Evolutionary conservation across 2,113 vertebrate species (phyloP).

Genomic region (Sebastes fasciatus): DNA sequence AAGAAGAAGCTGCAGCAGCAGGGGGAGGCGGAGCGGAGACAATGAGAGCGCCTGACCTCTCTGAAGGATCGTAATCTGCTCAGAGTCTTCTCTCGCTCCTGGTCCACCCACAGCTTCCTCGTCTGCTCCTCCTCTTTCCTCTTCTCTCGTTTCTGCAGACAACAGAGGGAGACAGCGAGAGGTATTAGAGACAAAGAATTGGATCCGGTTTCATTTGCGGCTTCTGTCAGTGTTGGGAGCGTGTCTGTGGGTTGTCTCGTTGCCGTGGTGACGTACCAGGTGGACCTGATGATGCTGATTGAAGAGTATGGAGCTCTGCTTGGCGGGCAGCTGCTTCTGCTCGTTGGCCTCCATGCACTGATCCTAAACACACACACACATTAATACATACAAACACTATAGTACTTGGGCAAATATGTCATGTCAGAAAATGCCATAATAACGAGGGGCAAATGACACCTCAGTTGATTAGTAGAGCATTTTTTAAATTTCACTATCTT

Average conservation of each 20-base stretch:
- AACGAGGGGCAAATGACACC: background rate
- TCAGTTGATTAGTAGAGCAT: accelerated
- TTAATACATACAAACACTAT: background rate
- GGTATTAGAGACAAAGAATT: background rate
- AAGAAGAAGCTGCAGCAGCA: background rate
- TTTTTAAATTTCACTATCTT: background rate
- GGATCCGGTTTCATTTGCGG: background rate
- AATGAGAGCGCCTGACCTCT: conserved; percentile 84
- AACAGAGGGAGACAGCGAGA: conserved; percentile 67
- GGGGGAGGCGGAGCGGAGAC: background rate
- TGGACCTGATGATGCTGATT: conserved; percentile 91
- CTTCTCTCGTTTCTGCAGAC: conserved; percentile 91
- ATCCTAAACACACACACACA: conserved; percentile 84
- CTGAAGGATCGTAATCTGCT: conserved; percentile 91
- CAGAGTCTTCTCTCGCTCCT: conserved; percentile 93
- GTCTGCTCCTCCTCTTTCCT: conserved; percentile 90
- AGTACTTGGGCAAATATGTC: background rate
- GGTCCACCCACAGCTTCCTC: conserved; percentile 92
- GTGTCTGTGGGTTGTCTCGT: conserved; percentile 27
- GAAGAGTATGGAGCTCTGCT: conserved; percentile 80
- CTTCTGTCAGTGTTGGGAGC: background rate
- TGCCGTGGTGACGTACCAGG: conserved; percentile 86
- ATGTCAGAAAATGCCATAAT: background rate
- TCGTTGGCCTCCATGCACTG: conserved; percentile 88
- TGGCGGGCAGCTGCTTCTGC: conserved; percentile 83